A percentile compares a stretch with the other conserved stretches of the same genome.
Evolutionary conservation across 2,797 vertebrate genomes (phyloP).

Genomic region (Falco biarmicus): DNA sequence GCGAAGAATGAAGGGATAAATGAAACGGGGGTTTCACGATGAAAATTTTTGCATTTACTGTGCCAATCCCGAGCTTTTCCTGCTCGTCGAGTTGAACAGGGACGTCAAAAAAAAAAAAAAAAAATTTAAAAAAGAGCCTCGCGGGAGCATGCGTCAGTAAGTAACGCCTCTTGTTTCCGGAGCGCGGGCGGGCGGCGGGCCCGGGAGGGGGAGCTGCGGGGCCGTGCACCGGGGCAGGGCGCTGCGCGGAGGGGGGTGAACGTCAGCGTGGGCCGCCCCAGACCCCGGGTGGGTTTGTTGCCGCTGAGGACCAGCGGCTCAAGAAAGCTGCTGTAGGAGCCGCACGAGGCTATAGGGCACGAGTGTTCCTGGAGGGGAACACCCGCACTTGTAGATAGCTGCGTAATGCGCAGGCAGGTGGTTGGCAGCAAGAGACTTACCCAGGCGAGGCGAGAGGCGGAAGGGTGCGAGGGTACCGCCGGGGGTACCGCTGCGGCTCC

Average conservation of each 20-base stretch:
- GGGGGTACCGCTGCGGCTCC: fast-evolving
- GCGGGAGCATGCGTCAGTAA: neutral
- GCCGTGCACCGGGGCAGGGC: too few relatives aligned
- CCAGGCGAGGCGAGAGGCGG: fast-evolving
- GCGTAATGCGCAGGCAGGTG: neutral
- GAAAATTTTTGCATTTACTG: neutral
- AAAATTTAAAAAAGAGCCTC: neutral
- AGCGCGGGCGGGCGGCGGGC: neutral
- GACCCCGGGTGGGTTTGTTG: neutral
- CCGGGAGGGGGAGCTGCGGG: too few relatives aligned
- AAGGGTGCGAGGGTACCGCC: neutral
- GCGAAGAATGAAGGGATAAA: neutral
- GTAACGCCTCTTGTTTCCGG: neutral
- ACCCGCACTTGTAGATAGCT: fast-evolving
- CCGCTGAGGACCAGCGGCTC: neutral
- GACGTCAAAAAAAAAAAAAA: neutral
- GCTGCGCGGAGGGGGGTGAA: too few relatives aligned
- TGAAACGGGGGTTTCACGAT: neutral
- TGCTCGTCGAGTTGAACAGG: neutral
- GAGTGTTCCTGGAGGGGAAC: neutral
- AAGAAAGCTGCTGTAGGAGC: neutral
- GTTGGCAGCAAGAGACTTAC: fast-evolving
- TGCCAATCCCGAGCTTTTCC: neutral
- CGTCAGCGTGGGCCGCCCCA: neutral
- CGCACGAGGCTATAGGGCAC: fast-evolving